Percentiles rank a stretch among this genome's conserved stretches.
phyloP scores from a whole-genome alignment of 2,113 vertebrate species.

The Salvator merianae region DNA sequence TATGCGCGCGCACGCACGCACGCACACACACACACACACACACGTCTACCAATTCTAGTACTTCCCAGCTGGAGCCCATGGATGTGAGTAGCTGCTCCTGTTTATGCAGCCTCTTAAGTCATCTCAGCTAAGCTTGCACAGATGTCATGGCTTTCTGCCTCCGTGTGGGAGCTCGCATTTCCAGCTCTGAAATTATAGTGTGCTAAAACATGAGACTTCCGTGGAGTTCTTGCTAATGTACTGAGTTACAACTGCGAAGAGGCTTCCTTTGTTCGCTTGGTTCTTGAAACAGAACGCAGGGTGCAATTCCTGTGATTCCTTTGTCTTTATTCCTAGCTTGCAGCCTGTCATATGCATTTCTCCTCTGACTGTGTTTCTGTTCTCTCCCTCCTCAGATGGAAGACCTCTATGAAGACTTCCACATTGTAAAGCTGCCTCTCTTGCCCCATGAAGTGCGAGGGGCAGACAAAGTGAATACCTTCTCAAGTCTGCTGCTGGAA shows the following conservation, averaged over 20 bases:
- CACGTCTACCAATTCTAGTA: too few relatives aligned
- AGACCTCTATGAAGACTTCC: conserved; percentile 95
- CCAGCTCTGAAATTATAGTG: not conserved
- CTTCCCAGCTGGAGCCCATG: not conserved
- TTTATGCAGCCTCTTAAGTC: not conserved
- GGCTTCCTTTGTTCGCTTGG: not conserved
- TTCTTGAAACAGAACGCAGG: not conserved
- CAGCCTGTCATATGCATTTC: not conserved
- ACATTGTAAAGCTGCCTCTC: conserved; percentile 92
- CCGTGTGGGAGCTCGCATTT: too few relatives aligned
- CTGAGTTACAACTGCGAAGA: not conserved
- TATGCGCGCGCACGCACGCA: too few relatives aligned
- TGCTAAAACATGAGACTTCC: too few relatives aligned
- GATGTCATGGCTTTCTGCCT: not conserved
- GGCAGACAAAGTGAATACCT: conserved; percentile 90
- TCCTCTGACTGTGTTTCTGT: not conserved
- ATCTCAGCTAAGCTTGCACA: not conserved
- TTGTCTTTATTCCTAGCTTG: not conserved
- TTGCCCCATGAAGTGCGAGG: conserved; percentile 92
- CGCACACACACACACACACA: not conserved
- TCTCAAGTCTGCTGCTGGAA: conserved; percentile 91
- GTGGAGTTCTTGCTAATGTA: too few relatives aligned
- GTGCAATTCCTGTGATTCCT: not conserved
- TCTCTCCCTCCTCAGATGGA: conserved; percentile 82
- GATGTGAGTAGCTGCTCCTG: not conserved